Evolutionary conservation across 1,140 invertebrate species (phyloP).

Genomic region (Lethocerus indicus): DNA sequence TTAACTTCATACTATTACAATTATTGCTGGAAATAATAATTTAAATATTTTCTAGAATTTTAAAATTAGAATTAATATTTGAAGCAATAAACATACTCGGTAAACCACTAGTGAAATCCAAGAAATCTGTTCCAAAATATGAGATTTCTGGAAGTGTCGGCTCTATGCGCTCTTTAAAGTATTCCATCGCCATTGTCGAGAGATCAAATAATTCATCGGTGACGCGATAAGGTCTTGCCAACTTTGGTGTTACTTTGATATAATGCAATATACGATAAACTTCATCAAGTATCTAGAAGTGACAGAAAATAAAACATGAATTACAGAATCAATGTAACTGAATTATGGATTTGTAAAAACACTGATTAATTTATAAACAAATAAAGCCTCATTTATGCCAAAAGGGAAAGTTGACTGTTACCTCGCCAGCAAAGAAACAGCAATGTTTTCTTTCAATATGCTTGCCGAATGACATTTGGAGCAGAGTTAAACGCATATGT

Average conservation of each 20-base stretch:
- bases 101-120: slow-evolving; percentile 44
- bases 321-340: not conserved
- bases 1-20: not conserved
- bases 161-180: slow-evolving; percentile 80
- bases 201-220: slow-evolving; percentile 83
- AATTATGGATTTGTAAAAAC: not conserved
- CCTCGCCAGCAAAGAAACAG: slow-evolving; percentile 79
- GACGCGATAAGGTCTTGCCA: slow-evolving; percentile 68
- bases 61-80: not conserved
- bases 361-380: not conserved
- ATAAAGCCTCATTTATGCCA: not conserved
- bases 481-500: slow-evolving; percentile 66
- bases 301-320: not conserved
- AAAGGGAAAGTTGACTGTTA: slow-evolving; percentile 27
- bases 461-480: slow-evolving; percentile 83
- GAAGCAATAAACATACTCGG: slow-evolving; percentile 34
- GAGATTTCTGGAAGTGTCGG: slow-evolving; percentile 70
- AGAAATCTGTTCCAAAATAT: slow-evolving; percentile 68
- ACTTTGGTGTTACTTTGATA: slow-evolving; percentile 60
- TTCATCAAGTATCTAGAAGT: slow-evolving; percentile 43
- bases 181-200: slow-evolving; percentile 85
- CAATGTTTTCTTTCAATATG: slow-evolving; percentile 79
- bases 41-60: not conserved
- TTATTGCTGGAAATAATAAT: not conserved
- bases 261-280: slow-evolving; percentile 67